Percentiles rank a stretch among this genome's conserved stretches.
These are phyloP conservation scores for Strix uralensis DNA, from an alignment of 2,113 vertebrate genomes.

Conservation along the genomic window DNA sequence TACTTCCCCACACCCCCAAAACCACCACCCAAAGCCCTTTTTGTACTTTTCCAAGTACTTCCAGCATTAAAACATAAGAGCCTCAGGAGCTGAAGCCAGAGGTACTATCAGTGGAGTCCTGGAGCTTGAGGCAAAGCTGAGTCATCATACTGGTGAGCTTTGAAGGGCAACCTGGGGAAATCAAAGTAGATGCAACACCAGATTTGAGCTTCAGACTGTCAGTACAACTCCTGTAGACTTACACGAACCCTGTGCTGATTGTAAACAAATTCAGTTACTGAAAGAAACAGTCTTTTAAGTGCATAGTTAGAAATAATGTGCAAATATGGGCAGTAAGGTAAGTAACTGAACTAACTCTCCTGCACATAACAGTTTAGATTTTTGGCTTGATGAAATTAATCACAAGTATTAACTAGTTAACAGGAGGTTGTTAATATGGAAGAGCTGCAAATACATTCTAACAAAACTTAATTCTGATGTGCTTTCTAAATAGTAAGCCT, in stretches of 20 bases:
- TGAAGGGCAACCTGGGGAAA: not conserved
- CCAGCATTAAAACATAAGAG: not conserved
- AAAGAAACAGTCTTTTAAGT: constrained; percentile 61
- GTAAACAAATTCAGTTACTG: constrained; percentile 46
- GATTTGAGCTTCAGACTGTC: constrained; percentile 15
- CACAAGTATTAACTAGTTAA: constrained; percentile 15
- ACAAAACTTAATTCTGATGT: constrained; percentile 26
- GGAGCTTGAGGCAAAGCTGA: not conserved
- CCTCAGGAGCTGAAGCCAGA: not conserved
- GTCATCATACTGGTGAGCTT: not conserved
- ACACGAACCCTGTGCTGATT: not conserved
- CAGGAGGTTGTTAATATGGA: constrained; percentile 19
- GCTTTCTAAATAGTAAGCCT: constrained; percentile 31
- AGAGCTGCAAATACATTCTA: constrained; percentile 30
- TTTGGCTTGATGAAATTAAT: constrained; percentile 58
- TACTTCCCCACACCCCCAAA: not conserved
- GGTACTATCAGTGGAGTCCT: not conserved
- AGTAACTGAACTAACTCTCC: constrained; percentile 37
- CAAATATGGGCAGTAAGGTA: constrained; percentile 63
- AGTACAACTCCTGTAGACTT: not conserved
- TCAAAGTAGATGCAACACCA: constrained; percentile 1
- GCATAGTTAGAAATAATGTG: constrained; percentile 78
- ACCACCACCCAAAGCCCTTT: not conserved
- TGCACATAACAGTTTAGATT: not conserved
- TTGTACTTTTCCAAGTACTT: not conserved